phyloP scores from a whole-genome alignment of 2,888 invertebrate species.

The Itoplectis maculator region DNA sequence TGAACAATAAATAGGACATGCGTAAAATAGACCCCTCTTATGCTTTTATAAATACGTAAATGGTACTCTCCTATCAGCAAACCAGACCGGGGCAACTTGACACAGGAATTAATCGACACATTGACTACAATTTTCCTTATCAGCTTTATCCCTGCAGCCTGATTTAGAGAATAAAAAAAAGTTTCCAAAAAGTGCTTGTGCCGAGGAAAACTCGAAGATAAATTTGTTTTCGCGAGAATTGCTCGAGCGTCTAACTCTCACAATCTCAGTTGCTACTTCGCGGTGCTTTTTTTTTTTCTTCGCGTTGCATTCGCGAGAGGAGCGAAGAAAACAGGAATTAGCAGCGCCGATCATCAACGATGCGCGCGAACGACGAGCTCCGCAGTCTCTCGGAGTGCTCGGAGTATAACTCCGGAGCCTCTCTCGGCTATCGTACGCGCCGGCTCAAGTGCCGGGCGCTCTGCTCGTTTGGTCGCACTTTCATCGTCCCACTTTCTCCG shows the following conservation, averaged over 20 bases:
- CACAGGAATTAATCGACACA: too few species aligned
- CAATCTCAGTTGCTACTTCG: not conserved
- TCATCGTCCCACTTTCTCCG: slow-evolving; percentile 83
- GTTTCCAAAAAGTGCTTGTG: too few species aligned
- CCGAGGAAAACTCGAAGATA: too few species aligned
- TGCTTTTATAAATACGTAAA: too few species aligned
- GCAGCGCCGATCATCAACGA: not conserved
- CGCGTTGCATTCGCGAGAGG: not conserved
- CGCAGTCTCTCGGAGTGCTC: not conserved
- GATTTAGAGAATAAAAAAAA: too few species aligned
- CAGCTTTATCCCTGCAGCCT: too few species aligned
- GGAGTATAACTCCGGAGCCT: slow-evolving; percentile 6
- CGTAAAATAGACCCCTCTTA: slow-evolving; percentile 11
- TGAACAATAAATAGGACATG: slow-evolving; percentile 13
- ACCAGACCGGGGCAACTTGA: too few species aligned
- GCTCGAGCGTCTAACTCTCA: not conserved
- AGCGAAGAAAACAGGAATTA: slow-evolving; percentile 11
- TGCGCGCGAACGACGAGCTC: slow-evolving; percentile 24
- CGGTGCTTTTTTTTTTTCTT: too few species aligned
- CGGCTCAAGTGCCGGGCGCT: slow-evolving; percentile 66
- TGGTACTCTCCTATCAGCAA: not conserved
- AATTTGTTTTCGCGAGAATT: not conserved
- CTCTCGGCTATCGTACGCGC: slow-evolving; percentile 33
- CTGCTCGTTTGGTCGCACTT: slow-evolving; percentile 81
- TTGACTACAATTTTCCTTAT: too few species aligned